Base-by-base conservation (phyloP, 64 coral and sea anemone species). In the Stylophora pistillata region DNA sequence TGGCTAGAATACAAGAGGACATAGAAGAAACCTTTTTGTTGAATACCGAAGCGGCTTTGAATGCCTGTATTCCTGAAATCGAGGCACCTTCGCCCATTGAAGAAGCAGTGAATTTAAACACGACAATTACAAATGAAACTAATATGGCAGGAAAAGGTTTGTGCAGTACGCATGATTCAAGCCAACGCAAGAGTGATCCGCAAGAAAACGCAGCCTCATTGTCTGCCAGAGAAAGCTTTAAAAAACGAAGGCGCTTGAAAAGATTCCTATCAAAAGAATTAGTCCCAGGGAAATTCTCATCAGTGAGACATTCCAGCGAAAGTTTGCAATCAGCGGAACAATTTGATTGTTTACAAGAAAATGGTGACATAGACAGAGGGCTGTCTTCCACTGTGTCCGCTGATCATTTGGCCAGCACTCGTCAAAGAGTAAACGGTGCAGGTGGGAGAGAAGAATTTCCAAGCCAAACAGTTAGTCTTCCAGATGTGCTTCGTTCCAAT, bases 1-100 rank as follows among this genome's bases (percentile, higher is more conserved):
- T 96, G 73, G 92, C 91, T 21, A 96, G 82, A 84, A 96, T 96
- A 52, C 95, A 96, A 62, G 95, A 96, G 28, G 87, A 89, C 55
- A 73, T 59, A 9, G 95, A 96, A 72, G 95, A 96, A 76, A 75
- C 79, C 4, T 84, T 81, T 63, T 87, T 91, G 59, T 31, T 95
- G 11, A 92, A 87, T 30, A 27, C 77, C 65, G 72, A 84, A 31
- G 31, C 73, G 18, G 81, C 60, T 55, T 41, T 73, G 32, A 74
- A 86, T 59, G 27, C 55, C 62, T 71, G 58, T 23, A 56, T 27
- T 77, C 56, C 29, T 30, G 72, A 89, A 77, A 56, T 77, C 55
- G 71, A 81, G 17, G 71, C 58, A 23, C 32, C 80, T 4, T 83
- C 60, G 1, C 80, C 59, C 17, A 83, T 4, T 12, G 20, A 52